Evolutionary conservation across 2,888 invertebrate species (phyloP).

Genomic region (Polydrusus tereticollis): DNA sequence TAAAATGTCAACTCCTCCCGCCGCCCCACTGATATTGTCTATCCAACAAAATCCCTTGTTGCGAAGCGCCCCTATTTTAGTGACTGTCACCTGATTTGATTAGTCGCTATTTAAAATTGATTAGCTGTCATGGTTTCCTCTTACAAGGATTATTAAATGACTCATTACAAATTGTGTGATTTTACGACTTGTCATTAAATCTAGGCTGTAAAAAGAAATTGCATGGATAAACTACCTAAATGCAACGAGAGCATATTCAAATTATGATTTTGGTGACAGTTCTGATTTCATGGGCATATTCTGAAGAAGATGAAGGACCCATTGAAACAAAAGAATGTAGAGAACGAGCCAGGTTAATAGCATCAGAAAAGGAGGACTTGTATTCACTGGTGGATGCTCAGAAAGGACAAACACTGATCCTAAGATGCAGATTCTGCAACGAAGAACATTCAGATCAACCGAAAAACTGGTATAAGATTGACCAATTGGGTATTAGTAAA

Average conservation of each 20-base stretch:
- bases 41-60: no score
- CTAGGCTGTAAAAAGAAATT: no score
- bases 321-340: constrained; percentile 62
- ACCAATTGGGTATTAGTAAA: constrained; percentile 59
- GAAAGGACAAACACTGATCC: constrained; percentile 64
- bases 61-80: no score
- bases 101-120: no score
- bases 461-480: constrained; percentile 70
- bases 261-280: background rate
- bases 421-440: constrained; percentile 70
- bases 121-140: no score
- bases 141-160: no score
- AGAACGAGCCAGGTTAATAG: constrained; percentile 66
- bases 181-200: no score
- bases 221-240: background rate
- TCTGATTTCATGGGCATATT: background rate
- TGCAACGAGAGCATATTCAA: background rate
- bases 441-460: constrained; percentile 66
- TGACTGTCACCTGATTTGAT: no score
- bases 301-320: constrained; percentile 8
- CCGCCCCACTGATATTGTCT: no score
- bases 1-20: no score
- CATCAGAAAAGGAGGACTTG: constrained; percentile 66
- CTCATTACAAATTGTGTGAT: no score
- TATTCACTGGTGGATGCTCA: constrained; percentile 68